phyloP scores from a whole-genome alignment of 1,140 invertebrate species.

The Muscidifurax raptorellus region DNA sequence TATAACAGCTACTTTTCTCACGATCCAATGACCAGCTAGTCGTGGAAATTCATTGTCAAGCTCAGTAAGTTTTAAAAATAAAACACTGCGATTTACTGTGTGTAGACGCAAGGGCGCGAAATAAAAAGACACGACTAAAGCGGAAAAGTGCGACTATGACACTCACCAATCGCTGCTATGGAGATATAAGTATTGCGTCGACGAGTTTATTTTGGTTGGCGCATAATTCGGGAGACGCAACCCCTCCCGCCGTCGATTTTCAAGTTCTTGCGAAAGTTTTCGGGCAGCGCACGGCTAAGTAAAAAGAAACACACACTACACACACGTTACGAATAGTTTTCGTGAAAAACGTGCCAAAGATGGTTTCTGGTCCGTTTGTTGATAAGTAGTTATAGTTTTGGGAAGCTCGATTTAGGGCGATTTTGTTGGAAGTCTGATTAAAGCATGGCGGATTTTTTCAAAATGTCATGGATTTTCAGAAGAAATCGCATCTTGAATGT shows the following conservation, averaged over 20 bases:
- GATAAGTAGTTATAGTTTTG: no score
- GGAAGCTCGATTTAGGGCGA: neutral
- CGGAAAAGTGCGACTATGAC: neutral
- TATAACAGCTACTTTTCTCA: neutral
- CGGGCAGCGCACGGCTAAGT: neutral
- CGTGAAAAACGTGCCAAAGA: conserved; percentile 16
- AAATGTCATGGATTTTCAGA: neutral
- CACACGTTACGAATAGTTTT: neutral
- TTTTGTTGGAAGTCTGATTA: neutral
- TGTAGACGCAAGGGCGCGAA: neutral
- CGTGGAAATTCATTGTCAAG: neutral
- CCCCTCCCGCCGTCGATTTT: neutral
- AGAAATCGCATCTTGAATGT: neutral
- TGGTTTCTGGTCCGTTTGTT: neutral
- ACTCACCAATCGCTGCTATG: conserved; percentile 14
- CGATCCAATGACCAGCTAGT: neutral
- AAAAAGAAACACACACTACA: neutral
- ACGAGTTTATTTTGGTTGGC: conserved; percentile 40
- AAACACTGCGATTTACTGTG: neutral
- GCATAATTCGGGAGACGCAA: conserved; percentile 3
- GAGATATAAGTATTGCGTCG: conserved; percentile 14
- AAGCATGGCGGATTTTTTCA: neutral
- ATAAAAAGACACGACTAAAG: neutral
- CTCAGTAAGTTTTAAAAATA: conserved; percentile 12
- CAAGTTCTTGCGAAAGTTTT: conserved; percentile 35